Evolutionary conservation across 1,140 invertebrate genomes (phyloP), one percentile per base, ranked within the genome.

Genomic region (Coptotermes formosanus): DNA sequence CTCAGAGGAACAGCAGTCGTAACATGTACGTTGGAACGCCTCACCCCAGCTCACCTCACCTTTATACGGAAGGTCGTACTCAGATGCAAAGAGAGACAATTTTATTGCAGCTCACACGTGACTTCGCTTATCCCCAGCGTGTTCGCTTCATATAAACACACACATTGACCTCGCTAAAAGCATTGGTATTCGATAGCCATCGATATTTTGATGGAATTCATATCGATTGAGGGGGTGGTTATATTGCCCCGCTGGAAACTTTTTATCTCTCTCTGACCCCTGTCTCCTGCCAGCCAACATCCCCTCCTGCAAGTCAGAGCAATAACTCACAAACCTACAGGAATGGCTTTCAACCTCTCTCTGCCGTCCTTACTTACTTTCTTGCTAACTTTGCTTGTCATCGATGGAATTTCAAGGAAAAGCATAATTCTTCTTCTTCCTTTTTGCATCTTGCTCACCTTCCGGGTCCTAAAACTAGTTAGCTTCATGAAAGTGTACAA

Each of bases 381-480:
- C n/a, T 75, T 75, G 64, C 25, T 75, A 75, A n/a, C 64, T 75
- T 75, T 75, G 64, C n/a, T 75, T 75, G 64, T 75, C 64, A 75
- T 75, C 64, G 25, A 75, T n/a, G 64, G 64, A 75, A 75, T 75
- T 75, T 75, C n/a, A 75, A 30, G 2, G 64, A 30, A 75, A 75
- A 75, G 19, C n/a, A 75, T 75, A 55, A 55, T 55, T 55, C 52
- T 55, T 55, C 45, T 55, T 19, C 64, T 30, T n/a, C n/a, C 19
- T 8, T 64, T 64, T 64, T 64, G 21, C 21, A 16, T 30, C 64
- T 14, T 30, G n/a, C 64, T 75, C 64, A 64, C 1, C 59, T 64
- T 64, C 14, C 30, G 64, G 19, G 25, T 30, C 9, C 64, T 25
- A 75, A 25, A 2, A 30, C 64, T 7, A 4, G 52, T 19, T 12